Base-by-base conservation (phyloP, 2,113 vertebrate species). In the Natator depressus region DNA sequence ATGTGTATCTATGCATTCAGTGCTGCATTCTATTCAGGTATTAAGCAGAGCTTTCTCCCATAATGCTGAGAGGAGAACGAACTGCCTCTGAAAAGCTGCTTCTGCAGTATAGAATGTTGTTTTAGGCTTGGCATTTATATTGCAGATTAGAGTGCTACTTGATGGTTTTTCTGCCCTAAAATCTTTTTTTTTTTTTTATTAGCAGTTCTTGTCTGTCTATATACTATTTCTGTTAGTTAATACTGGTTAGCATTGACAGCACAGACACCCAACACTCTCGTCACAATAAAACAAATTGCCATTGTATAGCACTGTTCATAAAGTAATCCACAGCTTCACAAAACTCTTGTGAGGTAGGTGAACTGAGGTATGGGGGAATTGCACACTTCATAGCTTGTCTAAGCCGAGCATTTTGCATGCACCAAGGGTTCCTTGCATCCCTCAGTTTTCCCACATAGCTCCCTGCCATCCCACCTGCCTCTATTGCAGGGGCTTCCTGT, bases 1-100 rank as follows among this genome's bases (percentile, higher is more conserved):
- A 99, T 99, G 99, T 99, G 99, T 97, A 99, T 99, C 97, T 99
- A 99, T 80, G 99, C 99, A 94, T 99, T 99, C 98, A 99, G 99
- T 89, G 99, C 99, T 31, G 99, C 99, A 94, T 98, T 99, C 95
- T 99, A 99, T 96, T 99, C 99, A 99, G 99, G 99, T 99, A 96
- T 89, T 49, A 69, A 3, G 13, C 2, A 80, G 5, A 54, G 50
- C n/a, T 2, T 0, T 79, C 54, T 55, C 31, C 50, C 57, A 24
- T 59, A 1, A 20, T 89, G 50, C 82, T 94, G 17, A 38, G 53
- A 81, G 82, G 49, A 31, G 12, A 78, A 22, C 8, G 8, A 62
- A 22, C 50, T 0, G 1, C 38, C 88, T n/a, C 81, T 88, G 27
- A 57, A 47, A 84, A 1, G 2, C 6, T 80, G 24, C 88, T 94